These are phyloP conservation scores for Gasterosteus aculeatus DNA, from an alignment of 2,113 vertebrate species.

Conservation along the genomic window DNA sequence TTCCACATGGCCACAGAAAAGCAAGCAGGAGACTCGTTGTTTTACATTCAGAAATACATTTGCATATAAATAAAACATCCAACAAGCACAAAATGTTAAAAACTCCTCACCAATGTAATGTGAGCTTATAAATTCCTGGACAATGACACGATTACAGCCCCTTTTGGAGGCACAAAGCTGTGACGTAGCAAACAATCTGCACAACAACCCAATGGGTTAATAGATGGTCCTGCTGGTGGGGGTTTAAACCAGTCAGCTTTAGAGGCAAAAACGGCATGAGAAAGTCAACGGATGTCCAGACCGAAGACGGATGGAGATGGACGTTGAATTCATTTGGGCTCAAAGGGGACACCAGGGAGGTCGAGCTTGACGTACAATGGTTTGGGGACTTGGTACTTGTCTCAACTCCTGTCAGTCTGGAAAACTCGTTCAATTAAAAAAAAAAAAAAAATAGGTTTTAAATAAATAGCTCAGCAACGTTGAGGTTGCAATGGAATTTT, in stretches of 20 bases:
- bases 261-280: slow-evolving; percentile 10
- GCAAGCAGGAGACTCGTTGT: slow-evolving; percentile 30
- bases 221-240: background rate
- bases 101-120: slow-evolving; percentile 5
- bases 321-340: slow-evolving; percentile 27
- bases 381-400: background rate
- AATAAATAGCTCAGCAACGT: slow-evolving; percentile 31
- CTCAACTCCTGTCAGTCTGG: background rate
- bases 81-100: slow-evolving; percentile 25
- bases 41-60: slow-evolving; percentile 73
- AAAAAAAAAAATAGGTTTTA: slow-evolving; percentile 27
- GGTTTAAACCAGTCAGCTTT: slow-evolving; percentile 15
- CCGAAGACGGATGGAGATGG: slow-evolving; percentile 16
- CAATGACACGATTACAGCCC: background rate
- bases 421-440: slow-evolving; percentile 23
- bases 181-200: slow-evolving; percentile 19
- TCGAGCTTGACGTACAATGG: background rate
- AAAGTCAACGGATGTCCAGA: slow-evolving; percentile 20
- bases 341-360: slow-evolving; percentile 1
- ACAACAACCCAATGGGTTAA: background rate
- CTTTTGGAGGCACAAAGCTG: slow-evolving; percentile 3
- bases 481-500: slow-evolving; percentile 2
- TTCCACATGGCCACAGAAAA: slow-evolving; percentile 41
- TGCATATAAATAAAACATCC: slow-evolving; percentile 40
- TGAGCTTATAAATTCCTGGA: slow-evolving; percentile 11